These are phyloP conservation scores for Ischnura elegans DNA, from an alignment of 2,888 invertebrate species.

Conservation along the genomic window DNA sequence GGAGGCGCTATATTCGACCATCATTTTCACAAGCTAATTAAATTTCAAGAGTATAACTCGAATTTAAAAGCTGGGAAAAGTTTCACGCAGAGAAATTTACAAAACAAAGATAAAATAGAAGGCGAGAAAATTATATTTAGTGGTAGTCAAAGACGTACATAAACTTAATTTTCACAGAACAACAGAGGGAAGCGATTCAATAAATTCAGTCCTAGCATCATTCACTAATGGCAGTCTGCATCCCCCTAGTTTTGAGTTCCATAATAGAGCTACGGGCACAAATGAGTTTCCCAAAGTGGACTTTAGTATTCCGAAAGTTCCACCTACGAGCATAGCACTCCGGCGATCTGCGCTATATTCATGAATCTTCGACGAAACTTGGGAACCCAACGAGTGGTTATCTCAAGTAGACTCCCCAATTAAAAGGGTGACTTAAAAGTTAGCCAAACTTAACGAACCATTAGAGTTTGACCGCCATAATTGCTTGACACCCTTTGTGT, in stretches of 20 bases:
- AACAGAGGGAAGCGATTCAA: not conserved
- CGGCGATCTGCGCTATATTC: slow-evolving; percentile 15
- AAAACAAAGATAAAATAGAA: too few relatives aligned
- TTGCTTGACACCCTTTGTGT: slow-evolving; percentile 59
- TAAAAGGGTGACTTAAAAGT: slow-evolving; percentile 1
- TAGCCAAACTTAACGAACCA: slow-evolving; percentile 45
- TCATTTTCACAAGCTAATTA: too few relatives aligned
- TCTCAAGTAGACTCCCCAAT: not conserved
- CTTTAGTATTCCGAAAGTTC: not conserved
- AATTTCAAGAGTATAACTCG: too few relatives aligned
- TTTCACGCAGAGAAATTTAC: too few relatives aligned
- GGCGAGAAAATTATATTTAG: too few relatives aligned
- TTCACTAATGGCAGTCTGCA: not conserved
- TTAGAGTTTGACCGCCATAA: slow-evolving; percentile 62
- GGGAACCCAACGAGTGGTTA: not conserved
- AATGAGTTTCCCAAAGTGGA: slow-evolving; percentile 14
- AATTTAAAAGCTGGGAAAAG: too few relatives aligned
- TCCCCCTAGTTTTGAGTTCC: not conserved
- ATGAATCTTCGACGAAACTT: slow-evolving; percentile 19
- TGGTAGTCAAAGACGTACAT: too few relatives aligned
- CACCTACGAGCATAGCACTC: slow-evolving; percentile 8
- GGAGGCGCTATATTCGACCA: too few relatives aligned
- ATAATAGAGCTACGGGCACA: not conserved
- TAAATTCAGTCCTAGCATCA: not conserved
- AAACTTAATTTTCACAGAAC: not conserved